These are phyloP conservation scores for Hoplodrina ambigua DNA, from an alignment of 2,888 invertebrate genomes.

Conservation along the genomic window DNA sequence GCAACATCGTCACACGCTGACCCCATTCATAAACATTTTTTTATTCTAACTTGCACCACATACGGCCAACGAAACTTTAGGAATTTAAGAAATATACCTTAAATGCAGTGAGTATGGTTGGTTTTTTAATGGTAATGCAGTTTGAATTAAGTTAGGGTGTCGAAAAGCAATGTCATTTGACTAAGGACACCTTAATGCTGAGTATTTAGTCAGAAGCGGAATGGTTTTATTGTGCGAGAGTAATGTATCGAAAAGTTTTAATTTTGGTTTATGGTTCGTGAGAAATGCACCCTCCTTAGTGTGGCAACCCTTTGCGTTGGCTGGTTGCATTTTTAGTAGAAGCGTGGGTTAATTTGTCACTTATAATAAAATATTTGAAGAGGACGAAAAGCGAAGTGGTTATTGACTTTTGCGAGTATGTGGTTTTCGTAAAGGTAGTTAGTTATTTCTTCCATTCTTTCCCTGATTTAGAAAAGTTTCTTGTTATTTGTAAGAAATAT, in stretches of 20 bases:
- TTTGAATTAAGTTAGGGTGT: conserved; percentile 57
- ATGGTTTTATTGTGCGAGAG: conserved; percentile 85
- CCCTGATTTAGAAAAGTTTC: no score
- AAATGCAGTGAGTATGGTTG: conserved; percentile 28
- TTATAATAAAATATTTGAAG: conserved; percentile 37
- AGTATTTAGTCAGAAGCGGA: conserved; percentile 87
- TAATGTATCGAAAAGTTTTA: conserved; percentile 90
- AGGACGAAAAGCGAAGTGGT: conserved; percentile 1
- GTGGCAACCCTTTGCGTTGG: conserved; percentile 63
- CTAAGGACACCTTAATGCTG: conserved; percentile 89
- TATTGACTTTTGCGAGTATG: background rate
- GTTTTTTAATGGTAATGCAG: conserved; percentile 40
- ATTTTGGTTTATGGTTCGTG: conserved; percentile 88
- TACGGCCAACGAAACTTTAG: conserved; percentile 36
- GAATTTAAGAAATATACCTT: conserved; percentile 52
- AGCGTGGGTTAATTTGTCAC: conserved; percentile 60
- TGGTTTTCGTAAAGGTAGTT: no score
- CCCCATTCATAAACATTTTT: conserved; percentile 86
- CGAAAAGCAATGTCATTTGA: conserved; percentile 78
- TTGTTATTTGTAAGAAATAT: background rate
- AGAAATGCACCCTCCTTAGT: conserved; percentile 72
- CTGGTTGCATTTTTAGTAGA: conserved; percentile 46
- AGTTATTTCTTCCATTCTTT: no score
- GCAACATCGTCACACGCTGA: conserved; percentile 80
- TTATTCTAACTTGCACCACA: conserved; percentile 63